A percentile compares a stretch with the other conserved stretches of the same genome.
Evolutionary conservation across 2,888 invertebrate genomes (phyloP).

Genomic region (Rhaphigaster nebulosa): DNA sequence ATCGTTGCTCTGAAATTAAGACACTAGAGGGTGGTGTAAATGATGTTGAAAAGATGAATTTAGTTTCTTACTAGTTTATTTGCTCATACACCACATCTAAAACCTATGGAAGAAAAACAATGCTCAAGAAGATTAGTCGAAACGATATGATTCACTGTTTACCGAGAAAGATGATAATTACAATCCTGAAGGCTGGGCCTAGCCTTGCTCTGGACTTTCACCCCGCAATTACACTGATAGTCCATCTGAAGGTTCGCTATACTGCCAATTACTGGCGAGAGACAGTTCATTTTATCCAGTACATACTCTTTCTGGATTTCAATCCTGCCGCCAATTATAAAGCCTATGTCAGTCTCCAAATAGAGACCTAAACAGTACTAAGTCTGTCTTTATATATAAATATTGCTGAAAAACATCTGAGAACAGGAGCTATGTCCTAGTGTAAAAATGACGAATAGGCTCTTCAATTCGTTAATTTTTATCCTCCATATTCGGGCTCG

Average conservation of each 20-base stretch:
- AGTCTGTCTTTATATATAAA: too few relatives aligned
- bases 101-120: not conserved
- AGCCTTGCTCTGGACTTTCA: conserved; percentile 18
- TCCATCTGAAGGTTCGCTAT: not conserved
- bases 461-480: too few relatives aligned
- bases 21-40: not conserved
- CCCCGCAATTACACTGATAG: not conserved
- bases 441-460: too few relatives aligned
- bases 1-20: not conserved
- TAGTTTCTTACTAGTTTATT: not conserved
- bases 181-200: not conserved
- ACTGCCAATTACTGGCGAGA: not conserved
- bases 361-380: too few relatives aligned
- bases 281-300: not conserved
- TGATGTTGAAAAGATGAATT: not conserved
- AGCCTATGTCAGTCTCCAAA: too few relatives aligned
- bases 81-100: not conserved
- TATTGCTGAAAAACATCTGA: too few relatives aligned
- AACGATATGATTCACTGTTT: not conserved
- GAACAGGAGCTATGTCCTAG: too few relatives aligned
- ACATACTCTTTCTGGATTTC: not conserved
- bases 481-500: too few relatives aligned
- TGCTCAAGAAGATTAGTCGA: not conserved
- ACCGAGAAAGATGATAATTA: not conserved
- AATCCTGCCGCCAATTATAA: not conserved